Evolutionary conservation across 2,797 vertebrate genomes (phyloP).

Genomic region (Trachurus trachurus): DNA sequence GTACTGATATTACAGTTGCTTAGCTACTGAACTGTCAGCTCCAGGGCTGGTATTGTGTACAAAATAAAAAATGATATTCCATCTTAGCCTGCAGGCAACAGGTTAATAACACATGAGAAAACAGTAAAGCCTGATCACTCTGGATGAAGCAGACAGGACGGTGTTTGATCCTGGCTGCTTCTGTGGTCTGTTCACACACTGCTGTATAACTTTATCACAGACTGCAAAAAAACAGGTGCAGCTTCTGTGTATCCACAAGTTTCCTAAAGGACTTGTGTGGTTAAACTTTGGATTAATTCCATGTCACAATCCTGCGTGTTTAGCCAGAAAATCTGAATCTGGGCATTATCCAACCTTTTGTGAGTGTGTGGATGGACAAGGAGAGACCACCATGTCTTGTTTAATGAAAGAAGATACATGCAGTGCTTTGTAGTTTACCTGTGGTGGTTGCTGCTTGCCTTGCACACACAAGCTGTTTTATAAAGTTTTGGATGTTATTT

Average conservation of each 20-base stretch:
- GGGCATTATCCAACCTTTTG: neutral
- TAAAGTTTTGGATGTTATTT: constrained; percentile 33
- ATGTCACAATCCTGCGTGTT: neutral
- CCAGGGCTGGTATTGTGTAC: neutral
- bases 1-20: constrained; percentile 7
- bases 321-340: constrained; percentile 9
- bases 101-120: constrained; percentile 5
- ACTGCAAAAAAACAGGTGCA: neutral
- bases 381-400: neutral
- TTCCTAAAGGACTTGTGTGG: neutral
- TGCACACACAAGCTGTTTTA: constrained; percentile 34
- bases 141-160: neutral
- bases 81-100: constrained; percentile 12
- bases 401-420: neutral
- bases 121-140: neutral
- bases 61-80: neutral
- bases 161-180: constrained; percentile 22
- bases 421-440: neutral
- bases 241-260: neutral
- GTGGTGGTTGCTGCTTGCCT: constrained; percentile 29
- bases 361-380: neutral
- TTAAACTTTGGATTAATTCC: neutral
- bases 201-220: neutral
- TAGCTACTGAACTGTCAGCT: neutral
- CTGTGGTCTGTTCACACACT: constrained; percentile 3